Evolutionary conservation across 2,888 invertebrate genomes (phyloP).

Genomic region (Zonitis immaculata): DNA sequence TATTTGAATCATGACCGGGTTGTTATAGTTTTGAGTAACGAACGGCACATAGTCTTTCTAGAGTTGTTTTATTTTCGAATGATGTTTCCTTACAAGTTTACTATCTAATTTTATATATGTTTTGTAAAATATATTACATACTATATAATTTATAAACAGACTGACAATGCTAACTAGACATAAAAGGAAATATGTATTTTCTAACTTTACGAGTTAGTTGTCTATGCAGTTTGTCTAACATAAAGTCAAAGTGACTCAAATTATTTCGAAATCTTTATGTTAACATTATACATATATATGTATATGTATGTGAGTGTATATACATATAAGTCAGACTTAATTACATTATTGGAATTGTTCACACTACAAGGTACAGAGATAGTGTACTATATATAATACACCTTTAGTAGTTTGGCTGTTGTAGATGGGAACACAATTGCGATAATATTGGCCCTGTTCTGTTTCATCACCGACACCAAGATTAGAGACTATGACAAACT

Average conservation of each 20-base stretch:
- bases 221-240: background rate
- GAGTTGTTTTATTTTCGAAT: background rate
- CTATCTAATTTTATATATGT: background rate
- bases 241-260: too few relatives aligned
- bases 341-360: background rate
- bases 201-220: background rate
- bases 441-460: background rate
- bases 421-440: background rate
- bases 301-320: background rate
- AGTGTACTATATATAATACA: background rate
- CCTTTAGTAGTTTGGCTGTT: too few relatives aligned
- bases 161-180: background rate
- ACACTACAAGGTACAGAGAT: background rate
- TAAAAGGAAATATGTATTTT: background rate
- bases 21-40: background rate
- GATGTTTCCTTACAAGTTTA: background rate
- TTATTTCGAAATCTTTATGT: too few relatives aligned
- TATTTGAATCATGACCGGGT: background rate
- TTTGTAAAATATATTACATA: background rate
- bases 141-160: background rate
- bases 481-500: background rate
- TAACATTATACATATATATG: background rate
- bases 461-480: background rate
- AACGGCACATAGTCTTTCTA: background rate
- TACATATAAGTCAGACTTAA: background rate